A percentile compares a stretch with the other conserved stretches of the same genome.
These are phyloP conservation scores for Crenuchus spilurus DNA, from an alignment of 2,797 vertebrate species.

Conservation along the genomic window DNA sequence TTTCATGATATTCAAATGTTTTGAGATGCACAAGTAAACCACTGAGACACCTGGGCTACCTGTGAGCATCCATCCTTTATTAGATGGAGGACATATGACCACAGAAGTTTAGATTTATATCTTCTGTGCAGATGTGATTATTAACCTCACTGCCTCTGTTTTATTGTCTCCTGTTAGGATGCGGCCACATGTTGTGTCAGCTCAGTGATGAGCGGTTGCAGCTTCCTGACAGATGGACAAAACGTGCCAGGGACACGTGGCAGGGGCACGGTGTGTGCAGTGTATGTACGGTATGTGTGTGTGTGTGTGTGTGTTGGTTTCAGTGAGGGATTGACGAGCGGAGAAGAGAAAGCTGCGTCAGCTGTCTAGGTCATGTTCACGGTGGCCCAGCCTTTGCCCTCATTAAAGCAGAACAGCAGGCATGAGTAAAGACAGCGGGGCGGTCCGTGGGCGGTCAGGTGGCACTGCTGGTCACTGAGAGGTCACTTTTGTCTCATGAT, in stretches of 20 bases:
- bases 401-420: slow-evolving; percentile 34
- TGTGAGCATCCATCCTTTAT: too few species aligned
- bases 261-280: slow-evolving; percentile 1
- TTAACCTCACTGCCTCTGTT: slow-evolving; percentile 23
- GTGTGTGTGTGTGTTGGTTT: not conserved
- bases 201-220: slow-evolving; percentile 17
- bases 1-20: too few species aligned
- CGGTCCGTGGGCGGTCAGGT: not conserved
- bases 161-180: slow-evolving; percentile 14
- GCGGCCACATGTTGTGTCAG: slow-evolving; percentile 17
- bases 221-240: slow-evolving; percentile 50
- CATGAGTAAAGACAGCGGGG: slow-evolving; percentile 20
- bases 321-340: not conserved
- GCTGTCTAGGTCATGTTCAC: slow-evolving; percentile 53
- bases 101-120: too few species aligned
- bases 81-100: too few species aligned
- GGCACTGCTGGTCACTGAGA: not conserved
- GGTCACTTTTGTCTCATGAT: not conserved
- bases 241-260: slow-evolving; percentile 53
- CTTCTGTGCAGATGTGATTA: slow-evolving; percentile 29
- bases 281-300: not conserved
- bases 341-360: slow-evolving; percentile 7
- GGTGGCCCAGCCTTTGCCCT: slow-evolving; percentile 23
- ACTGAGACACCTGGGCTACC: too few species aligned
- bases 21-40: too few species aligned